Percentiles rank a stretch among this genome's conserved stretches.
Conservation (phyloP, 2,888 invertebrate species). For the Cacoxenus indagator region DNA sequence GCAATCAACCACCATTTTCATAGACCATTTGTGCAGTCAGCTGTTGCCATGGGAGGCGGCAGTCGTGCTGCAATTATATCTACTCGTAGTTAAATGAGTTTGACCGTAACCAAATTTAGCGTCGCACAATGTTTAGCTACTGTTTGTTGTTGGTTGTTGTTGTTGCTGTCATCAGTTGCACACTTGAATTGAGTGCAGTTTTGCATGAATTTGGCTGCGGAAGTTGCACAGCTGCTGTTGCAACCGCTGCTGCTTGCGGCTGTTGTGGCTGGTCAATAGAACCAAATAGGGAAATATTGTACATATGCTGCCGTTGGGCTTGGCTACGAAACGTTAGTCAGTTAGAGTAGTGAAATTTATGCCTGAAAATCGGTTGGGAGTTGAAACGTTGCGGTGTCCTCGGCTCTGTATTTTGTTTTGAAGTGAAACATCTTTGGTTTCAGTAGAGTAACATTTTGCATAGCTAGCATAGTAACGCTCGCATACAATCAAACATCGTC, state of each 20-base stretch:
- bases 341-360: too few relatives aligned
- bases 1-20: too few relatives aligned
- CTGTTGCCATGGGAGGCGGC: neutral
- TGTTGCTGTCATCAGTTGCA: neutral
- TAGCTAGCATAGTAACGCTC: too few relatives aligned
- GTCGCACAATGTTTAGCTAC: neutral
- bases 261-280: neutral
- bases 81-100: neutral
- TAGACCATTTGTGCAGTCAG: neutral
- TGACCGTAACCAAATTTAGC: constrained; percentile 16
- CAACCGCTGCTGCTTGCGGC: constrained; percentile 11
- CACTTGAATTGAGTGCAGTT: constrained; percentile 12
- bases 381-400: too few relatives aligned
- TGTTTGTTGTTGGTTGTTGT: constrained; percentile 5
- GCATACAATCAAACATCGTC: too few relatives aligned
- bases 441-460: too few relatives aligned
- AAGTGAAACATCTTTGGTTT: too few relatives aligned
- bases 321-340: neutral
- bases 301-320: neutral
- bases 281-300: neutral
- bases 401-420: too few relatives aligned
- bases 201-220: constrained; percentile 18
- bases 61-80: neutral
- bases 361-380: too few relatives aligned
- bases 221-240: constrained; percentile 10